phyloP scores from a whole-genome alignment of 2,888 invertebrate genomes.

The Nomada ferruginata region DNA sequence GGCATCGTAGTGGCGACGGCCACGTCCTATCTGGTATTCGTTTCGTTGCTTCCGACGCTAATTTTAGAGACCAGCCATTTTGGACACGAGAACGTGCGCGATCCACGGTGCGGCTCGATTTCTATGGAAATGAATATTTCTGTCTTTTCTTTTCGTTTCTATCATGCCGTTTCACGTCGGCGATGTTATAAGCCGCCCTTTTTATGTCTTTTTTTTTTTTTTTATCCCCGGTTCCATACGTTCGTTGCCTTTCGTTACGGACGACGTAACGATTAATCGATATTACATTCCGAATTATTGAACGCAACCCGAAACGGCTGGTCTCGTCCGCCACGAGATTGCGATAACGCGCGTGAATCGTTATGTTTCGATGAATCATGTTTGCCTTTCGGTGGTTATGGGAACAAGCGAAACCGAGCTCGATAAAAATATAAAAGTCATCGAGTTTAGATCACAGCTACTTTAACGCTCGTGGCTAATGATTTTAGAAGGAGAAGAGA shows the following conservation, averaged over 20 bases:
- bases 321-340: conserved; percentile 12
- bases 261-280: conserved; percentile 34
- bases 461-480: background rate
- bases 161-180: background rate
- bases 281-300: conserved; percentile 27
- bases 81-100: conserved; percentile 74
- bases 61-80: conserved; percentile 82
- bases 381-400: background rate
- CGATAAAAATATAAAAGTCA: background rate
- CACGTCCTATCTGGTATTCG: conserved; percentile 22
- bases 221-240: background rate
- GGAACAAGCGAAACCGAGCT: conserved; percentile 1
- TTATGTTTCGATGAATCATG: conserved; percentile 25
- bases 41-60: conserved; percentile 66
- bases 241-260: conserved; percentile 3
- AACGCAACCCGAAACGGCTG: conserved; percentile 36
- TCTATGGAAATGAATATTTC: conserved; percentile 61
- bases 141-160: conserved; percentile 2
- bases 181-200: too few relatives aligned
- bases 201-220: background rate
- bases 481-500: background rate
- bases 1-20: conserved; percentile 34
- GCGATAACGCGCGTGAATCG: conserved; percentile 32
- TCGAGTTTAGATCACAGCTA: background rate
- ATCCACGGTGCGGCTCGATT: conserved; percentile 58